Percentiles rank a stretch among this genome's conserved stretches.
Evolutionary conservation across 2,113 vertebrate species (phyloP).

Genomic region (Platysteira castanea): DNA sequence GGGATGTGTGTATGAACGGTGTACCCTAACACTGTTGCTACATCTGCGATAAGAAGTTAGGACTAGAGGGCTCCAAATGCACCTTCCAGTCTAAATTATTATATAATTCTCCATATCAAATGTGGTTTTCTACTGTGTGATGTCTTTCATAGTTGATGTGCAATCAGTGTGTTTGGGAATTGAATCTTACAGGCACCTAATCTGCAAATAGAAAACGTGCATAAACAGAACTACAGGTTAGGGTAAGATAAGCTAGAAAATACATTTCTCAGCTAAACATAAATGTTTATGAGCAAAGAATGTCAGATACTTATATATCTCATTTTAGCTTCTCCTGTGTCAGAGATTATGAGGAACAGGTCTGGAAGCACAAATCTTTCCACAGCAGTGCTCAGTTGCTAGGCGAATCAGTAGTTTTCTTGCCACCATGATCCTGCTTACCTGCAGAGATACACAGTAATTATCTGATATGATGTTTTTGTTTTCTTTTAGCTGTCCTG

Average conservation of each 20-base stretch:
- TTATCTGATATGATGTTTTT: background rate
- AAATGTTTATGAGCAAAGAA: background rate
- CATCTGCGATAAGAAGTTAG: background rate
- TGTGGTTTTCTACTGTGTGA: background rate
- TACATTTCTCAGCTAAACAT: background rate
- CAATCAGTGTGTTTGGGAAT: background rate
- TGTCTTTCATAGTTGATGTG: background rate
- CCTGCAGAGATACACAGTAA: background rate
- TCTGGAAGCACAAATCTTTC: conserved; percentile 7
- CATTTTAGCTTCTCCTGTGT: background rate
- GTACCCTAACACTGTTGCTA: background rate
- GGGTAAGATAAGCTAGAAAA: background rate
- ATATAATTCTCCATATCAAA: background rate
- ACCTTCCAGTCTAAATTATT: background rate
- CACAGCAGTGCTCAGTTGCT: background rate
- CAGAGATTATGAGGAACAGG: background rate
- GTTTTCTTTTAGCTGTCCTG: conserved; percentile 81
- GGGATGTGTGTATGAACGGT: background rate
- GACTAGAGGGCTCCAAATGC: background rate
- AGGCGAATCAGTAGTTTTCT: background rate
- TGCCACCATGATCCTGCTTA: background rate
- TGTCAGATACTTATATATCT: background rate
- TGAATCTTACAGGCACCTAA: background rate
- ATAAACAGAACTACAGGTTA: background rate
- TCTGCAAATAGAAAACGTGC: background rate